phyloP scores from a whole-genome alignment of 2,113 vertebrate species.

The Lepus timidus region DNA sequence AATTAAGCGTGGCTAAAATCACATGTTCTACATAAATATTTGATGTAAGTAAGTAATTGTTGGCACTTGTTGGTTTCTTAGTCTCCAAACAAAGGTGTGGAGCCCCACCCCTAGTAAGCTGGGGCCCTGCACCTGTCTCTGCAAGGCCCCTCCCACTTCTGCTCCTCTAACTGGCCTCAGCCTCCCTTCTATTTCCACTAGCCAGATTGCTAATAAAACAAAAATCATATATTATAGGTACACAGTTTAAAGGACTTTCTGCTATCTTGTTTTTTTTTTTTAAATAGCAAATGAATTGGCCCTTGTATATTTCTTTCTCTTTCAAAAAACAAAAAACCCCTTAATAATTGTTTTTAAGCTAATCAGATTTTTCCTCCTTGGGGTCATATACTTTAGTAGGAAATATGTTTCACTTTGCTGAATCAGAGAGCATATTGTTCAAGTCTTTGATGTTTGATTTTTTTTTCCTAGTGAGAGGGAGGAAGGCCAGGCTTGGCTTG shows the following conservation, averaged over 20 bases:
- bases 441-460: constrained; percentile 17
- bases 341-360: constrained; percentile 11
- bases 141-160: not conserved
- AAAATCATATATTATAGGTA: constrained; percentile 28
- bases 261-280: not conserved
- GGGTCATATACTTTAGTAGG: constrained; percentile 15
- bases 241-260: constrained; percentile 25
- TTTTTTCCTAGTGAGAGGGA: not conserved
- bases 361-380: not conserved
- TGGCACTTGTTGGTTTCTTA: not conserved
- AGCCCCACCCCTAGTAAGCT: no score
- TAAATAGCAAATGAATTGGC: not conserved
- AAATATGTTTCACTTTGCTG: constrained; percentile 13
- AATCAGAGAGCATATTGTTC: not conserved
- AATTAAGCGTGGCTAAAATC: constrained; percentile 33
- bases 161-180: not conserved
- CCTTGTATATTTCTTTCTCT: constrained; percentile 12
- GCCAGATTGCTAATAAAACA: not conserved
- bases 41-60: not conserved
- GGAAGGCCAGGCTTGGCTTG: not conserved
- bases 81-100: not conserved
- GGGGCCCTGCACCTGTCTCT: no score
- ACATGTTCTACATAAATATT: not conserved
- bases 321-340: not conserved
- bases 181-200: not conserved